These are phyloP conservation scores for Trissolcus basalis DNA, from an alignment of 1,140 invertebrate species.

Conservation along the genomic window DNA sequence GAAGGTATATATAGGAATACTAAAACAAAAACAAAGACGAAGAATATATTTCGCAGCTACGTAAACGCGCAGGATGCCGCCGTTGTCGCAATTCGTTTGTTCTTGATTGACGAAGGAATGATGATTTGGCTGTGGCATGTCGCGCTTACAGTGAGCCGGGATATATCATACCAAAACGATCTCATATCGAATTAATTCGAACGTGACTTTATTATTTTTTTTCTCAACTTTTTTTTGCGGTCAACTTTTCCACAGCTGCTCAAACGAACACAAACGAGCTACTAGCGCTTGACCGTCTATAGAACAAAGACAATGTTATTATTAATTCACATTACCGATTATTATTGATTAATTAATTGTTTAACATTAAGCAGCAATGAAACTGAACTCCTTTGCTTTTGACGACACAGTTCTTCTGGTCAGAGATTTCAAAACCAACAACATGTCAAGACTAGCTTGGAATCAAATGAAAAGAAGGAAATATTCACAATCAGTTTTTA, in stretches of 20 bases:
- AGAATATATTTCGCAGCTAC: slow-evolving; percentile 52
- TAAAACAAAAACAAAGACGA: slow-evolving; percentile 39
- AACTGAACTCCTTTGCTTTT: too few relatives aligned
- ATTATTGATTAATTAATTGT: slow-evolving; percentile 49
- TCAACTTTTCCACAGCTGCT: slow-evolving; percentile 42
- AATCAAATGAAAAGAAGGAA: too few relatives aligned
- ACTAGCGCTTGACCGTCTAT: slow-evolving; percentile 62
- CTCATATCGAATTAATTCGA: slow-evolving; percentile 74
- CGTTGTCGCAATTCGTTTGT: slow-evolving; percentile 31
- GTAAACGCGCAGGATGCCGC: slow-evolving; percentile 37
- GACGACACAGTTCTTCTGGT: too few relatives aligned
- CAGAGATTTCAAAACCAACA: too few relatives aligned
- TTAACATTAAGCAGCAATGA: too few relatives aligned
- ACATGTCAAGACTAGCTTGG: too few relatives aligned
- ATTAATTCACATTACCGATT: slow-evolving; percentile 46
- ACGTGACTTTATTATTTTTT: slow-evolving; percentile 56
- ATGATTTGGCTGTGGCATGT: slow-evolving; percentile 59
- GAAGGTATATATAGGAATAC: too few relatives aligned
- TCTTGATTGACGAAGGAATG: slow-evolving; percentile 60
- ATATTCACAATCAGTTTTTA: too few relatives aligned
- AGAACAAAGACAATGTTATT: slow-evolving; percentile 64
- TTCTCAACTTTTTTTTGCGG: slow-evolving; percentile 51
- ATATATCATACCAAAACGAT: slow-evolving; percentile 75
- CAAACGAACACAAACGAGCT: slow-evolving; percentile 3
- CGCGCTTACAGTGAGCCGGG: slow-evolving; percentile 69